Conservation (phyloP, 2,797 vertebrate genomes). For the Pantherophis vulpinus region DNA sequence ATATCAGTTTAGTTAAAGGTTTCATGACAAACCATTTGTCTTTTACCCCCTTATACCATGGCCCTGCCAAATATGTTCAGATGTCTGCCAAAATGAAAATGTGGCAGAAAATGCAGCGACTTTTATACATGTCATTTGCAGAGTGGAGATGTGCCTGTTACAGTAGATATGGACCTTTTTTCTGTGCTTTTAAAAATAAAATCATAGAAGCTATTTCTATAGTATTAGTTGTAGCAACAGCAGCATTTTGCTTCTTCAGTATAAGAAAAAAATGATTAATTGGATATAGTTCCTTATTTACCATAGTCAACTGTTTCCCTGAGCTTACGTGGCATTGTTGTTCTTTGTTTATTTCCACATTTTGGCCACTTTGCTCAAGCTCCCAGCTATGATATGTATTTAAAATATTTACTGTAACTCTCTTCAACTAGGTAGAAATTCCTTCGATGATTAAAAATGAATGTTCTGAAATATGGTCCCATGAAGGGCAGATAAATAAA, state of each 20-base stretch:
- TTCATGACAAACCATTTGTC: conserved; percentile 66
- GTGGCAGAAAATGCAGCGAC: conserved; percentile 50
- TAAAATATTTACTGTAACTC: background rate
- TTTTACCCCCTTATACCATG: conserved; percentile 64
- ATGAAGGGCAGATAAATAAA: background rate
- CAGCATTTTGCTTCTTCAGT: background rate
- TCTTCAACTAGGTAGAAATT: background rate
- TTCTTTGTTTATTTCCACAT: background rate
- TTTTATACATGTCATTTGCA: conserved; percentile 44
- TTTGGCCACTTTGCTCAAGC: background rate
- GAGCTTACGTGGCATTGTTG: background rate
- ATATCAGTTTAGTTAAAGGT: conserved; percentile 69
- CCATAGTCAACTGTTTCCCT: background rate
- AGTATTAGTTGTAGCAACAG: background rate
- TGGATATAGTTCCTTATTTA: background rate
- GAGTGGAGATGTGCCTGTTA: background rate
- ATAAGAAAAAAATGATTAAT: background rate
- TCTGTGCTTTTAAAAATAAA: conserved; percentile 18
- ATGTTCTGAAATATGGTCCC: background rate
- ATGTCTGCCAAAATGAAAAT: conserved; percentile 57
- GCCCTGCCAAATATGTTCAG: conserved; percentile 56
- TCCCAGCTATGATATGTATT: background rate
- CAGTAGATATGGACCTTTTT: conserved; percentile 6
- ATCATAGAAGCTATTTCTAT: background rate
- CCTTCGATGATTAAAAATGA: background rate